phyloP scores from a whole-genome alignment of 2,888 invertebrate species.

The Drepanosiphum platanoidis region DNA sequence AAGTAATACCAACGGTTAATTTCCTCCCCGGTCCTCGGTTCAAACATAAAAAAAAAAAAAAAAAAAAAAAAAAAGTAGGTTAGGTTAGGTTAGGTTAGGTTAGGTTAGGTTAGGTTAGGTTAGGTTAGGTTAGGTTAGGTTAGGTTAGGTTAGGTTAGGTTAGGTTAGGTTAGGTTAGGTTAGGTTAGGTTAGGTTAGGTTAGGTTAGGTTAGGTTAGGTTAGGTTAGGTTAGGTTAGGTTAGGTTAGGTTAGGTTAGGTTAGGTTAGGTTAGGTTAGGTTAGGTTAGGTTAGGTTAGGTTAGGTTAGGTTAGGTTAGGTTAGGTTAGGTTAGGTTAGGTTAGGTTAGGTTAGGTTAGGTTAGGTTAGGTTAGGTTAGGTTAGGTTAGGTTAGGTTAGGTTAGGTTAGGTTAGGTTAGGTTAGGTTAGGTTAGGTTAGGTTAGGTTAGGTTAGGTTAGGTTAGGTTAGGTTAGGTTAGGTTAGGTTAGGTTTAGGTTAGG shows the following conservation, averaged over 20 bases:
- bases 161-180: constrained; percentile 60
- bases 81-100: constrained; percentile 54
- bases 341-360: constrained; percentile 62
- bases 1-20: not conserved
- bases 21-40: not conserved
- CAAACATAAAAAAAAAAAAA: not conserved
- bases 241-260: constrained; percentile 64
- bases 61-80: not conserved
- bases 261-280: too few relatives aligned
- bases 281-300: too few relatives aligned
- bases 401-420: constrained; percentile 62
- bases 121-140: constrained; percentile 64
- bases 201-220: constrained; percentile 15
- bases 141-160: constrained; percentile 65
- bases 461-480: too few relatives aligned
- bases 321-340: too few relatives aligned
- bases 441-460: too few relatives aligned
- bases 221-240: constrained; percentile 64
- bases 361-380: constrained; percentile 63
- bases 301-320: too few relatives aligned
- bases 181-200: constrained; percentile 7
- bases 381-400: constrained; percentile 62
- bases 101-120: constrained; percentile 64
- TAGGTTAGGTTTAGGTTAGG: too few relatives aligned
- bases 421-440: too few relatives aligned